A percentile compares a stretch with the other conserved stretches of the same genome.
Evolutionary conservation across 1,140 invertebrate species (phyloP).

Genomic region (Eupeodes corollae): DNA sequence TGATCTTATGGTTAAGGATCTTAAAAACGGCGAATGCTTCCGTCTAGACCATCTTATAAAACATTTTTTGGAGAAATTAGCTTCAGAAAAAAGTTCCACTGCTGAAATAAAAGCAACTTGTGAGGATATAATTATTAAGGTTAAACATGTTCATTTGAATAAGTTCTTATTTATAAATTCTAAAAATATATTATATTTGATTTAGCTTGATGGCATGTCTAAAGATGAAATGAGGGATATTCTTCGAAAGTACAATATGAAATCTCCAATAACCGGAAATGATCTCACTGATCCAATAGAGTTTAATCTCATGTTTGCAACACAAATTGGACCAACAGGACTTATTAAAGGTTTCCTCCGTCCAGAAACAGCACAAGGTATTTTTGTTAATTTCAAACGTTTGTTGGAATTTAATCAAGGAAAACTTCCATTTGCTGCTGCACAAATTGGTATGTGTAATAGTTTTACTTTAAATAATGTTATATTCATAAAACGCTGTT

Average conservation of each 20-base stretch:
- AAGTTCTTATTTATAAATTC: too few species aligned
- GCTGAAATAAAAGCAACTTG: slow-evolving; percentile 61
- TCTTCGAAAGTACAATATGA: slow-evolving; percentile 81
- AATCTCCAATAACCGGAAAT: slow-evolving; percentile 89
- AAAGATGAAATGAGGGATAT: slow-evolving; percentile 80
- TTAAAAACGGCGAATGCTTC: slow-evolving; percentile 92
- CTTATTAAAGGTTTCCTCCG: slow-evolving; percentile 86
- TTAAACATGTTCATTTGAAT: slow-evolving; percentile 45
- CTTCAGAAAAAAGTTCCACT: slow-evolving; percentile 70
- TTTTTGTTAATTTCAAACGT: slow-evolving; percentile 93
- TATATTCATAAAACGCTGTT: slow-evolving; percentile 8
- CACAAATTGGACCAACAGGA: slow-evolving; percentile 93
- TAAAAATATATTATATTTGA: slow-evolving; percentile 7
- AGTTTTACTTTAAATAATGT: not conserved
- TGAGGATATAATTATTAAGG: slow-evolving; percentile 66
- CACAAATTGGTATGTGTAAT: slow-evolving; percentile 51
- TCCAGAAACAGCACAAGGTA: slow-evolving; percentile 98
- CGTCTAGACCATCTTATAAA: slow-evolving; percentile 98
- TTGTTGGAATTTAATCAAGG: slow-evolving; percentile 96
- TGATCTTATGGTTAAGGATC: slow-evolving; percentile 98
- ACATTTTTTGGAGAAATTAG: slow-evolving; percentile 82
- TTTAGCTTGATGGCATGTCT: slow-evolving; percentile 70
- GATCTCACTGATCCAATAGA: slow-evolving; percentile 89
- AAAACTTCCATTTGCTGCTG: slow-evolving; percentile 91
- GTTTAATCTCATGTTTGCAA: slow-evolving; percentile 98